Conservation (phyloP, 2,113 vertebrate genomes). For the Noturus placidus region DNA sequence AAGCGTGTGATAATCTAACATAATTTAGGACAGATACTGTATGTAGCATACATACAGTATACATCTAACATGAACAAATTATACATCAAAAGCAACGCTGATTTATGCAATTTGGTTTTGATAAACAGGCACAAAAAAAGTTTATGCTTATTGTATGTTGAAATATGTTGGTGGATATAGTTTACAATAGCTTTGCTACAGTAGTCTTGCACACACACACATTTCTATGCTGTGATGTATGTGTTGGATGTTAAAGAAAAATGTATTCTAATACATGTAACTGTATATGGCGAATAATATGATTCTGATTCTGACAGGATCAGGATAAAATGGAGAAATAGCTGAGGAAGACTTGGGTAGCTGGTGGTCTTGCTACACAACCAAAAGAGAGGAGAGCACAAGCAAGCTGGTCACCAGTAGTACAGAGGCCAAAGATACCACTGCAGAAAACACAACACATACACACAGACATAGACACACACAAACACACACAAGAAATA, state of each 20-base stretch:
- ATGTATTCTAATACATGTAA: no score
- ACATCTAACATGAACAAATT: neutral
- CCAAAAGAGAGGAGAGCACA: slow-evolving; percentile 55
- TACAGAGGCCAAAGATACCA: slow-evolving; percentile 55
- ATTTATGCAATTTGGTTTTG: neutral
- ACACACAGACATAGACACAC: neutral
- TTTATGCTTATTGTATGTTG: neutral
- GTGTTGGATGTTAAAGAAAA: no score
- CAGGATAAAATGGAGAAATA: neutral
- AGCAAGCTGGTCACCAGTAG: slow-evolving; percentile 57
- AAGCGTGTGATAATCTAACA: neutral
- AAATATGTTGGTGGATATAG: neutral
- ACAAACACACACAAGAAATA: neutral
- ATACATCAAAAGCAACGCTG: slow-evolving; percentile 2
- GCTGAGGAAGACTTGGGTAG: neutral
- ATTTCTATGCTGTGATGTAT: no score
- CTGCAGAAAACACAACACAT: slow-evolving; percentile 53
- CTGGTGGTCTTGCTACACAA: slow-evolving; percentile 47
- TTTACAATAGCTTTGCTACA: slow-evolving; percentile 22
- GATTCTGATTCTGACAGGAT: neutral
- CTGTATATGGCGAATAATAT: no score
- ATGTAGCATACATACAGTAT: neutral
- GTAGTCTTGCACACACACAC: neutral
- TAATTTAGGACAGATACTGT: neutral
- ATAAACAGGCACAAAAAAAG: neutral